phyloP scores from a whole-genome alignment of 2,113 vertebrate genomes.

The Chrysemys picta region DNA sequence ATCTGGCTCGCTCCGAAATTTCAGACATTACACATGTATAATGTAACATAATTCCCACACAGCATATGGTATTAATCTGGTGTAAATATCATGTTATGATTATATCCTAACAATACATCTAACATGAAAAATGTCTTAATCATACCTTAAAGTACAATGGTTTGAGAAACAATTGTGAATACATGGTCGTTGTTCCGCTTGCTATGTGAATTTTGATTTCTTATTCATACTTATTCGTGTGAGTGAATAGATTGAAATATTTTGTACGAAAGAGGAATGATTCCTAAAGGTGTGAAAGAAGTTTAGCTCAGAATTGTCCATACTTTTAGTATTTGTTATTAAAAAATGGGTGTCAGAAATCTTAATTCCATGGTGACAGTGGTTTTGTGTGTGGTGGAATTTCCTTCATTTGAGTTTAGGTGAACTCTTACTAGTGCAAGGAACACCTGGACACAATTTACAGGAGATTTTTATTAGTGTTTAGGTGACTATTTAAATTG shows the following conservation, averaged over 20 bases:
- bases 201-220: constrained; percentile 30
- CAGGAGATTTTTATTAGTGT: neutral
- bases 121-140: constrained; percentile 66
- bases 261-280: neutral
- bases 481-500: neutral
- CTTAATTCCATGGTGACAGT: neutral
- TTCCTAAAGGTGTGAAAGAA: neutral
- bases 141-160: constrained; percentile 52
- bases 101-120: constrained; percentile 66
- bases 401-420: constrained; percentile 22
- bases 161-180: constrained; percentile 65
- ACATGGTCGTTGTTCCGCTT: constrained; percentile 19
- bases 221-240: neutral
- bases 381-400: neutral
- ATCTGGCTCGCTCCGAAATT: constrained; percentile 31
- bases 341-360: neutral
- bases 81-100: constrained; percentile 74
- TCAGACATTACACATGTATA: constrained; percentile 71
- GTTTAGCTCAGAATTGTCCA: neutral
- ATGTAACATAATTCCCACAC: constrained; percentile 74
- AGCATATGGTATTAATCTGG: constrained; percentile 76
- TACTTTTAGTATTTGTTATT: neutral
- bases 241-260: neutral
- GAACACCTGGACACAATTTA: neutral
- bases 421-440: neutral